phyloP scores from a whole-genome alignment of 1,140 invertebrate genomes.

The Phymorhynchus buccinoides region DNA sequence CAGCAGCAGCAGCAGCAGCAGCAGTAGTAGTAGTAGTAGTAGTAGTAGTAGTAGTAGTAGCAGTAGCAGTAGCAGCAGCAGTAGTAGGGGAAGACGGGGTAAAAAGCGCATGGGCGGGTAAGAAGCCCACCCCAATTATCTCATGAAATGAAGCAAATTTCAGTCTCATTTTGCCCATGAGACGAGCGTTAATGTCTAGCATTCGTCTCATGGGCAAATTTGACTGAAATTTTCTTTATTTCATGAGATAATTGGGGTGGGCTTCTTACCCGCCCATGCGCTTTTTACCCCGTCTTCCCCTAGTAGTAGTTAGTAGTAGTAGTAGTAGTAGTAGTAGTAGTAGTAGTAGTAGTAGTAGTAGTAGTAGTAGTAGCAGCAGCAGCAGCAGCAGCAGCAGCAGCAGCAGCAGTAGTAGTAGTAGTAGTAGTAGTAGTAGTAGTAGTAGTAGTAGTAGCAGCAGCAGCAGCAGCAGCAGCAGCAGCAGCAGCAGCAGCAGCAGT shows the following conservation, averaged over 20 bases:
- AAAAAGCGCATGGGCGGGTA: neutral
- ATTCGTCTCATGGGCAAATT: too few relatives aligned
- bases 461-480: neutral
- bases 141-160: too few relatives aligned
- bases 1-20: neutral
- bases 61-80: constrained; percentile 5
- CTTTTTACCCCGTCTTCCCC: too few relatives aligned
- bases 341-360: neutral
- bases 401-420: constrained; percentile 30
- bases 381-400: constrained; percentile 15
- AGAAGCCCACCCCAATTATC: too few relatives aligned
- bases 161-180: too few relatives aligned
- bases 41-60: constrained; percentile 18
- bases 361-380: constrained; percentile 28
- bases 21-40: neutral
- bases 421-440: constrained; percentile 38
- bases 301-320: too few relatives aligned
- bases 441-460: constrained; percentile 28
- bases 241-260: too few relatives aligned
- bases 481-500: neutral
- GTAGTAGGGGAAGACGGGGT: neutral
- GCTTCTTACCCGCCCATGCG: too few relatives aligned
- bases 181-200: too few relatives aligned
- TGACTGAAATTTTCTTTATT: too few relatives aligned
- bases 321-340: constrained; percentile 23